Base-by-base conservation (phyloP, 1,140 invertebrate genomes). In the Calycopis cecrops region DNA sequence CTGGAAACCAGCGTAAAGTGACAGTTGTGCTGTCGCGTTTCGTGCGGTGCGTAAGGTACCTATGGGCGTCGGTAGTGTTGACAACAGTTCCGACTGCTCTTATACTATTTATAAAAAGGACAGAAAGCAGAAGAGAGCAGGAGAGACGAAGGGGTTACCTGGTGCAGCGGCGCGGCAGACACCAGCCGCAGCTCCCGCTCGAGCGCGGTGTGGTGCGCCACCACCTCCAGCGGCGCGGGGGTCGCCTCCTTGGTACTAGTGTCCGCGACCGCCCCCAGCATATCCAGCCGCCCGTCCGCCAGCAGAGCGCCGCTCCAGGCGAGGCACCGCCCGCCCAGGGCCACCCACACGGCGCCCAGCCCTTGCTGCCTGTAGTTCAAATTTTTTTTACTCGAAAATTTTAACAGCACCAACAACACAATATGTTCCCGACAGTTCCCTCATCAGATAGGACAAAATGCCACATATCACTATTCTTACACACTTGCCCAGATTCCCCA, bases 231-330 rank as follows among this genome's bases (percentile, higher is more conserved):
- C 10, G 70, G 73, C 17, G 73, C 63, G 34, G 87, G 78, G 35
- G 79, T 52, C 14, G 66, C 33, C 6, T 67, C 48, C 57, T 44
- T 8, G 57, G 63, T 63, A 57, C 79, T 69, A 28, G 61, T 67
- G 50, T 80, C 76, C 1, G 57, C 47, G 42, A 50, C 60, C 62
- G 37, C 64, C 42, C 78, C 73, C 9, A 84, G 74, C 14, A 89
- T 87, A 69, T 91, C 90, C 0, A 91, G 80, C 0, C 90, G 89
- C 17, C 90, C 90, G 71, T 91, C 90, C 48, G 90, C 85, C 1
- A 91, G 67, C 10, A 91, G 67, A 1, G 89, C 89, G 57, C 89
- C 85, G 69, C 88, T 86, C 69, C 84, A 85, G 35, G 78, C 73
- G 11, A 88, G 73, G 63, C 82, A 87, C 1, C 79, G 73, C 4